Evolutionary conservation across 2,113 vertebrate genomes (phyloP).

Genomic region (Benthochromis sp.): DNA sequence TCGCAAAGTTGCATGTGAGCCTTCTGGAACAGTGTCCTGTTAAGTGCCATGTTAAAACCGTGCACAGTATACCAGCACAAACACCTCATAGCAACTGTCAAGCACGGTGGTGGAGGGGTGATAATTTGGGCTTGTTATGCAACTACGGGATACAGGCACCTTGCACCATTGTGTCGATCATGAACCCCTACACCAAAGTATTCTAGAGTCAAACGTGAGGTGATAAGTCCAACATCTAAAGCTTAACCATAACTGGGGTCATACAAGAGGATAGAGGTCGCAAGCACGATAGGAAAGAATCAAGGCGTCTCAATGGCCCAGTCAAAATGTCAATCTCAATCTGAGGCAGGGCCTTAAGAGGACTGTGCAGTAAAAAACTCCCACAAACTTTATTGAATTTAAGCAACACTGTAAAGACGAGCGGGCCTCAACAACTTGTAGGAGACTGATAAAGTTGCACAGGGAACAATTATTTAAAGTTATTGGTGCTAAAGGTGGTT

Average conservation of each 20-base stretch:
- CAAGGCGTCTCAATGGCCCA: not conserved
- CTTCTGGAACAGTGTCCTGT: not conserved
- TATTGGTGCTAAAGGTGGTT: not conserved
- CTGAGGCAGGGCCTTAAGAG: not conserved
- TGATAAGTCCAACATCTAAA: not conserved
- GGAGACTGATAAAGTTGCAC: not conserved
- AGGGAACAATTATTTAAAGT: not conserved
- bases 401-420: not conserved
- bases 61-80: not conserved
- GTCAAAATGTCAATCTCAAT: not conserved
- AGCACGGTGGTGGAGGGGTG: not conserved
- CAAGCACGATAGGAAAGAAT: rapidly evolving
- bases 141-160: not conserved
- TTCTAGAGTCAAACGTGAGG: not conserved
- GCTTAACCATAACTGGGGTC: not conserved
- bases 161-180: not conserved
- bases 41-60: not conserved
- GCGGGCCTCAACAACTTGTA: not conserved
- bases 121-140: not conserved
- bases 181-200: not conserved
- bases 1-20: not conserved
- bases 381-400: not conserved
- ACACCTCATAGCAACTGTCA: not conserved
- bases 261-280: not conserved
- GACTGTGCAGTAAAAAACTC: not conserved